Base-by-base conservation (phyloP, 2,113 vertebrate species). In the Motacilla alba region DNA sequence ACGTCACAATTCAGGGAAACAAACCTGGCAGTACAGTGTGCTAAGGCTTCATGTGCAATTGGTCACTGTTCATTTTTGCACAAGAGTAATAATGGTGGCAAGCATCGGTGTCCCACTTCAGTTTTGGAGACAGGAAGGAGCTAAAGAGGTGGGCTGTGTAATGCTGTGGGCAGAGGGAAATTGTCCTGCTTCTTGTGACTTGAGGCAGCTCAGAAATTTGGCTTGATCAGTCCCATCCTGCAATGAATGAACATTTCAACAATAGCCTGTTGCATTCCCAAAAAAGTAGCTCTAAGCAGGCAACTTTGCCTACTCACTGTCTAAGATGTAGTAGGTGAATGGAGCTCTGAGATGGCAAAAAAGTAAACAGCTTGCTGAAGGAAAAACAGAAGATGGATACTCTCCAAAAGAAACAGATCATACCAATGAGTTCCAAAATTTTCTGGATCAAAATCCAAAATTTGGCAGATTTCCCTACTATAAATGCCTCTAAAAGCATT, bases 341-440 rank as follows among this genome's bases (percentile, higher is more conserved):
- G 66, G 39, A 75, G 27, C 14, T 82, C 69, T 60, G 35, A 87
- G 35, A 63, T 2, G 3, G 69, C 33, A 67, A 59, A 87, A 68
- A 44, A 69, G 13, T 28, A 87, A 82, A 49, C 35, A 82, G 30
- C 27, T 84, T 84, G 14, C 33, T 80, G 56, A 89, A 83, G 30
- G 35, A 78, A 91, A 94, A 94, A 7, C 23, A 78, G 39, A 91
- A 66, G 11, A 70, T 63, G 66, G 69, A 81, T 59, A 50, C 4
- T 67, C 27, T 87, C 74, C 87, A 91, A 89, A 89, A 70, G 59
- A 96, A 83, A 50, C 31, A 62, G 59, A 76, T 83, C 53, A 59
- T 30, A 35, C 20, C 8, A 14, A 67, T 11, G 27, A 93, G 60
- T 74, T 95, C 60, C 0, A 35, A 78, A 43, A 52, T 78, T 67